Evolutionary conservation across 2,113 vertebrate species (phyloP).

Genomic region (Ovis aries): ARS-UI_Ramb_v3.0 NC_056068.1:61293501-61294000

Average conservation of each 20-base stretch:
- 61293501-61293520: background rate
- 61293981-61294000: background rate
- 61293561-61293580: background rate
- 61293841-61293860: background rate
- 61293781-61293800: background rate
- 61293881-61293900: background rate
- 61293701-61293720: background rate
- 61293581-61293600: background rate
- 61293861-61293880: background rate
- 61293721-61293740: background rate
- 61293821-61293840: background rate
- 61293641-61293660: background rate
- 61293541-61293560: background rate
- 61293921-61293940: background rate
- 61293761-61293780: background rate
- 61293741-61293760: background rate
- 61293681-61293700: background rate
- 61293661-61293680: background rate
- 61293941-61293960: background rate
- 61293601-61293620: background rate
- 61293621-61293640: background rate
- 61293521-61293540: background rate
- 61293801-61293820: background rate
- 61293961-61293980: background rate
- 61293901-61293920: background rate